Evolutionary conservation across 2,888 invertebrate species (phyloP), one percentile per base, ranked within the genome.

Genomic region (Agrilus mali): DNA sequence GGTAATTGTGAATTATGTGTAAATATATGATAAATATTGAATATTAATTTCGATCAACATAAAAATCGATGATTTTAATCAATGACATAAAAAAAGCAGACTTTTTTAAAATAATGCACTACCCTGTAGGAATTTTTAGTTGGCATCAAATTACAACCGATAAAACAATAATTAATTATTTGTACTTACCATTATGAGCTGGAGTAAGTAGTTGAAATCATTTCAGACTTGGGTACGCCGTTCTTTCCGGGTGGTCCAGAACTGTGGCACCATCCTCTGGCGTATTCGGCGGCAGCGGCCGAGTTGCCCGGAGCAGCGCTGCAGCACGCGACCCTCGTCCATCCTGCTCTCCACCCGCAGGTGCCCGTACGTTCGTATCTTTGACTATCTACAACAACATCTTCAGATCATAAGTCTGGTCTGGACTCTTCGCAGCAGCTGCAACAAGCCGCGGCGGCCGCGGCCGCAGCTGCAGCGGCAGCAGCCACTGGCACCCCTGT

Each of bases 261-360:
- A 72, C 74, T 94, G 67, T 95, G 94, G 94, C 86, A 85, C 65
- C 90, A 90, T 71, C 88, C 86, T 67, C 73, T 89, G 72, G 82
- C 89, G 50, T 82, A 82, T 64, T 80, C 80, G 56, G 77, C 69
- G 66, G 74, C 76, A 51, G 82, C 84, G 42, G 86, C 86, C 53
- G 90, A 92, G 69, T 74, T 92, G 67, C 88, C 85, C 50, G 82
- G 82, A 52, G 78, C 81, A 47, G 74, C 84, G 56, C 75, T 89
- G 61, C 88, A 88, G 67, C 88, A 88, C 71, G 82, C 82, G 55
- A 86, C 92, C 55, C 80, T 95, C 65, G 89, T 94, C 66, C 94
- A 94, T 72, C 94, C 94, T 68, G 94, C 92, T 72, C 83, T 95
- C 74, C 92, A 93, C 75, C 90, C 92, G 70, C 94, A 95, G 83